Percentiles rank a stretch among this genome's conserved stretches.
phyloP scores from a whole-genome alignment of 2,888 invertebrate species.

The Pteria penguin region DNA sequence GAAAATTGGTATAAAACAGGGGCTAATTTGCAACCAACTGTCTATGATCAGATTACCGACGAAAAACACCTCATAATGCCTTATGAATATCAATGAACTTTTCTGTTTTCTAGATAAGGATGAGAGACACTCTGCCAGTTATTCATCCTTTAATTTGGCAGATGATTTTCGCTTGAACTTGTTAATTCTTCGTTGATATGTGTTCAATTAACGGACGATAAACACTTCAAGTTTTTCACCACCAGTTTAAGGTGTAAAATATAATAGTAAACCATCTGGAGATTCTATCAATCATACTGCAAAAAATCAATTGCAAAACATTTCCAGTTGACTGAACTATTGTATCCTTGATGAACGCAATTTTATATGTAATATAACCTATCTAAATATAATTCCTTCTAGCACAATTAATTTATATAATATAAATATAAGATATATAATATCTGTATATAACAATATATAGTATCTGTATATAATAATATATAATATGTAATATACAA shows the following conservation, averaged over 20 bases:
- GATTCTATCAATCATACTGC: too few species aligned
- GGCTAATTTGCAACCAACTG: constrained; percentile 16
- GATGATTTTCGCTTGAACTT: not conserved
- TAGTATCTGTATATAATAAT: too few species aligned
- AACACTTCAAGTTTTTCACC: not conserved
- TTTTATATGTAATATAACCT: too few species aligned
- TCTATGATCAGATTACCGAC: not conserved
- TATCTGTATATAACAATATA: too few species aligned
- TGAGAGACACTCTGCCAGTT: not conserved
- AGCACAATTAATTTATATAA: too few species aligned
- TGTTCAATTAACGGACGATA: not conserved
- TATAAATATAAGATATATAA: too few species aligned
- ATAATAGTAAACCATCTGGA: too few species aligned
- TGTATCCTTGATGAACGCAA: too few species aligned
- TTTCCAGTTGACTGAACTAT: too few species aligned
- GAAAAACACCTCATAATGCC: not conserved
- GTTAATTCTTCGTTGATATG: not conserved
- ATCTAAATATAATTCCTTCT: too few species aligned
- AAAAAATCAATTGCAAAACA: too few species aligned
- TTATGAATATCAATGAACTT: not conserved
- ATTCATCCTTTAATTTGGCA: not conserved
- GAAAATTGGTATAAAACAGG: not conserved
- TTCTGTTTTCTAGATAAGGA: not conserved
- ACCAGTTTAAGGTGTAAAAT: not conserved
- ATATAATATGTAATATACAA: too few species aligned